These are phyloP conservation scores for Rhopalosiphum nymphaeae DNA, from an alignment of 2,888 invertebrate genomes.

Conservation along the genomic window DNA sequence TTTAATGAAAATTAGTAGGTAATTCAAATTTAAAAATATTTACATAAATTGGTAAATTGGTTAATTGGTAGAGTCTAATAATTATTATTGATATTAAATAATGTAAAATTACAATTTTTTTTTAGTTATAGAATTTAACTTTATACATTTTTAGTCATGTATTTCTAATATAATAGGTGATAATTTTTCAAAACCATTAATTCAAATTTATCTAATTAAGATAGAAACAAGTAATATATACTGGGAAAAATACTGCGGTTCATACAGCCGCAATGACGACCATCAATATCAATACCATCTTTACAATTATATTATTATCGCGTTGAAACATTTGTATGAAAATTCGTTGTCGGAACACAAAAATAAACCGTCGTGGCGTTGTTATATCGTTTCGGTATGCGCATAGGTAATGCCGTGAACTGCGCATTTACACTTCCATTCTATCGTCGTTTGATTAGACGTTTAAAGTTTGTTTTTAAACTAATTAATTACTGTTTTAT, in stretches of 20 bases:
- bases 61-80: neutral
- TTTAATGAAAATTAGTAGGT: neutral
- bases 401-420: neutral
- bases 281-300: neutral
- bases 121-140: neutral
- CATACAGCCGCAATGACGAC: neutral
- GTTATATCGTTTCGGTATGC: neutral
- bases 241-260: neutral
- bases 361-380: neutral
- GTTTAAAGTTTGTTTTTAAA: neutral
- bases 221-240: neutral
- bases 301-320: neutral
- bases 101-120: neutral
- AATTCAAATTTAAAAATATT: neutral
- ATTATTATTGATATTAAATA: neutral
- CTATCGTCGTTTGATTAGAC: neutral
- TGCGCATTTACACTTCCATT: neutral
- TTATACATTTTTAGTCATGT: neutral
- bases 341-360: neutral
- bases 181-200: neutral
- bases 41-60: neutral
- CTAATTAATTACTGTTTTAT: neutral
- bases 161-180: neutral
- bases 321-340: neutral
- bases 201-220: neutral